A percentile compares a stretch with the other conserved stretches of the same genome.
Evolutionary conservation across 2,797 vertebrate genomes (phyloP).

Genomic region (Pelochelys cantorii): DNA sequence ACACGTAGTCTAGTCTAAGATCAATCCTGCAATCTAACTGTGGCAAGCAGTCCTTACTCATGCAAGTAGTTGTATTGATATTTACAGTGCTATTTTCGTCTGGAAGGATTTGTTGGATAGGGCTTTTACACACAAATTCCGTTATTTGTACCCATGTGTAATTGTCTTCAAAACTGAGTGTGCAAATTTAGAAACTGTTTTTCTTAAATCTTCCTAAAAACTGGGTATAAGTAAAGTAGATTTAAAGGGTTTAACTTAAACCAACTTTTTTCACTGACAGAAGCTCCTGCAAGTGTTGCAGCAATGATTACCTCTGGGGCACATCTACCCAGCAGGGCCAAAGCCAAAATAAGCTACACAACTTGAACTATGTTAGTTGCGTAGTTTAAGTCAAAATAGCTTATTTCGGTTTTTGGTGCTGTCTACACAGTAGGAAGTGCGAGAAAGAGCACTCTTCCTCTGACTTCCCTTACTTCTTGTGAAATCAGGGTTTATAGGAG

Average conservation of each 20-base stretch:
- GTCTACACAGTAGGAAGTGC: no score
- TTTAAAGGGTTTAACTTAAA: conserved; percentile 31
- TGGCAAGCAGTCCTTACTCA: not conserved
- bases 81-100: not conserved
- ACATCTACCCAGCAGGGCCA: no score
- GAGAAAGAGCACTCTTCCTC: no score
- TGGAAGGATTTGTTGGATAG: not conserved
- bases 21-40: not conserved
- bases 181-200: conserved; percentile 27
- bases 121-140: not conserved
- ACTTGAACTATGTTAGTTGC: no score
- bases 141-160: not conserved
- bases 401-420: no score
- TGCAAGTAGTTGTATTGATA: not conserved
- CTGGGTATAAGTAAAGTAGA: not conserved
- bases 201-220: conserved; percentile 18
- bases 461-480: no score
- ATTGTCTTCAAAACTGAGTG: conserved; percentile 11
- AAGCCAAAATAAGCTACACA: no score
- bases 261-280: not conserved
- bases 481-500: no score
- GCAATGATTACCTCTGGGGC: conserved; percentile 19
- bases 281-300: conserved; percentile 41
- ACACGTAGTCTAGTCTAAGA: not conserved
- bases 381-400: no score